Evolutionary conservation across 2,888 invertebrate species (phyloP), one percentile per base, ranked within the genome.

Genomic region (Hirtodrosophila confusa): DNA sequence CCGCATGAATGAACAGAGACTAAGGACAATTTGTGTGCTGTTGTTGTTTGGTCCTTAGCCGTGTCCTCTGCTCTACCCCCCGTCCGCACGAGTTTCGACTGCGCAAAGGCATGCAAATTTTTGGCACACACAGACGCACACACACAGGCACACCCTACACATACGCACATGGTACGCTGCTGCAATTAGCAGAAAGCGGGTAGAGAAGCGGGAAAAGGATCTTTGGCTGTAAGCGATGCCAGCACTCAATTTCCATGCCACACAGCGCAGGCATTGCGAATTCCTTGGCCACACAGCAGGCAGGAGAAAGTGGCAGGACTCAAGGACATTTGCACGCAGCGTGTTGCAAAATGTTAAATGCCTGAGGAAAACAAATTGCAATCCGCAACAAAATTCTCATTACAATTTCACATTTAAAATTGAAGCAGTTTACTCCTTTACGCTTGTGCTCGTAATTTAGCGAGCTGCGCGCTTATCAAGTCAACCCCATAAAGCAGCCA

Each of bases 41-140:
- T 48, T 60, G 36, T 39, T 60, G 41, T 50, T 50, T 55, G 33
- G 44, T 47, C 41, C 49, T 63, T 36, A 23, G 56, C 51, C 37
- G 23, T 49, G 31, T 47, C 29, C 51, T 53, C 49, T 56, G 23
- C 60, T 29, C 39, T 64, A 62, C 44, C 70, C 53, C 60, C 60
- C 62, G 50, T 47, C 54, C 12, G 53, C 47, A 55, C 23, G 55
- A 50, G 9, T 49, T 45, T 40, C 37, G 36, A 35, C 62, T 53
- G 61, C 51, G 70, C 71, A 80, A 70, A 71, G 78, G 69, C 71
- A 86, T 83, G 82, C 85, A 86, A 87, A 87, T 84, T 79, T 83
- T 71, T 70, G 58, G 62, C 67, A 65, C 36, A 47, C 62, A 45
- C 57, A 73, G 36, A 39, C 36, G 24, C 23, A 50, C 43, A 57